These are phyloP conservation scores for Mactra quadrangularis DNA, from an alignment of 1,140 invertebrate species.

Conservation along the genomic window DNA sequence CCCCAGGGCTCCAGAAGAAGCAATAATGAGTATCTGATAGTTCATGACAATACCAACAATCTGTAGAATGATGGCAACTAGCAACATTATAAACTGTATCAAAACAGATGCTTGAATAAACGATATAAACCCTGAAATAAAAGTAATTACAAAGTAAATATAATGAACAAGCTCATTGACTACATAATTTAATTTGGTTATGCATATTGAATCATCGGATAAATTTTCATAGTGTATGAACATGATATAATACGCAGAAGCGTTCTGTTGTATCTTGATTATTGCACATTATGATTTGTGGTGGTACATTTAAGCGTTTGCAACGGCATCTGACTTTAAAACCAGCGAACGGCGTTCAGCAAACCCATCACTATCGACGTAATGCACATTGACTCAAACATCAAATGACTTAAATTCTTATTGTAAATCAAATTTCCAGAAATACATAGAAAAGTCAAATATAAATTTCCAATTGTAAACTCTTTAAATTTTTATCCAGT, in stretches of 20 bases:
- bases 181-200: too few species aligned
- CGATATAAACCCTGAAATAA: slow-evolving; percentile 4
- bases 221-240: neutral
- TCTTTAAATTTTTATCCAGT: too few species aligned
- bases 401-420: too few species aligned
- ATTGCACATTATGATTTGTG: neutral
- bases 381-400: too few species aligned
- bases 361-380: too few species aligned
- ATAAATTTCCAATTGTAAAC: too few species aligned
- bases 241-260: neutral
- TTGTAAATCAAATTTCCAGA: too few species aligned
- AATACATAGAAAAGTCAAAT: too few species aligned
- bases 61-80: neutral
- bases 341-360: too few species aligned
- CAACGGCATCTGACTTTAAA: too few species aligned
- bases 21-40: neutral
- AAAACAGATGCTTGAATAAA: neutral
- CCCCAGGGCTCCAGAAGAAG: slow-evolving; percentile 10
- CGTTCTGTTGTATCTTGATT: neutral
- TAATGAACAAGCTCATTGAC: neutral
- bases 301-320: neutral
- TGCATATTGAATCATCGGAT: neutral
- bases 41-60: neutral
- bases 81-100: slow-evolving; percentile 11
- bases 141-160: neutral